Evolutionary conservation across 2,797 vertebrate genomes (phyloP), one percentile per base, ranked within the genome.

Genomic region (Gallinago stenura): DNA sequence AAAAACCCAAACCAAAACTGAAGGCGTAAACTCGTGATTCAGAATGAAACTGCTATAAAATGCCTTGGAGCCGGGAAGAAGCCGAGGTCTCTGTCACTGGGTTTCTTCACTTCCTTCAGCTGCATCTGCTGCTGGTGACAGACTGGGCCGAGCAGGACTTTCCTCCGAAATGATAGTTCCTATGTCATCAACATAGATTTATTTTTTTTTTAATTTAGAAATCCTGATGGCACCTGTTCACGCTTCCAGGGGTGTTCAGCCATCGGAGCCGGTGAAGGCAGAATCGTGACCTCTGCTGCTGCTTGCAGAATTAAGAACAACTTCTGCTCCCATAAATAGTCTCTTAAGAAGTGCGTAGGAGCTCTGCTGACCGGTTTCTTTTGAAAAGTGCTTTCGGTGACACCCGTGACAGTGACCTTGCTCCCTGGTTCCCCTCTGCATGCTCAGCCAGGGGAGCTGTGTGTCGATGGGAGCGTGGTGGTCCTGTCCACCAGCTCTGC

Each of bases 251-350:
- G 65, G 41, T 19, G 58, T 24, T 72, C 22, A 39, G 54, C 83
- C 4, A 1, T 76, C 46, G 2, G 79, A 85, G 82, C 71, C 0
- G 17, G 58, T 6, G 4, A 8, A 89, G 86, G 60, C 68, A 4
- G 4, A 54, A 20, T 61, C 2, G 1, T 93, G 93, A 90, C 83
- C 87, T 79, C 83, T 87, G 70, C 93, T 85, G 92, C 90, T 77
- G 41, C 73, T 87, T 0, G 0, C 87, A 65, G 90, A 91, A 22
- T 86, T 88, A 88, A 84, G 92, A 65, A 7, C 95, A 75, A 88
- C 93, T 75, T 70, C 84, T 85, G 64, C 85, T 90, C 94, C 96
- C 90, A 82, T 88, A 95, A 96, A 95, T 93, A 95, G 90, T 21
- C 50, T 88, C 93, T 81, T 83, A 88, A 97, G 91, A 64, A 71